phyloP scores from a whole-genome alignment of 1,140 invertebrate genomes.

The Bombus picipes region DNA sequence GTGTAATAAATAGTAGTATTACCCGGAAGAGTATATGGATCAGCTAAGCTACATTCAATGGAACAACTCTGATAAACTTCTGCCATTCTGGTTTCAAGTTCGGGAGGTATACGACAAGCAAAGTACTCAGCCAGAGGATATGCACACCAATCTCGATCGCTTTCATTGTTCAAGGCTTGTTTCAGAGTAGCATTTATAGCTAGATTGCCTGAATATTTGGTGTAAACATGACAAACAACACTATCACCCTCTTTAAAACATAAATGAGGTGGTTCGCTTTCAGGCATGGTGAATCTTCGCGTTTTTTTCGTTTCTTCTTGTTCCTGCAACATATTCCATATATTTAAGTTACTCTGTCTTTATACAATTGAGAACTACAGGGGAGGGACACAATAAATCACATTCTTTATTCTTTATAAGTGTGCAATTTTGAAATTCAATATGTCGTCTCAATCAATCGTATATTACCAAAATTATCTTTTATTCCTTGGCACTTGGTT shows the following conservation, averaged over 20 bases:
- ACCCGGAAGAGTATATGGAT: constrained; percentile 86
- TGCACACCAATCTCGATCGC: constrained; percentile 83
- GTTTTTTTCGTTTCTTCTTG: constrained; percentile 52
- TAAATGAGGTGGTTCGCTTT: constrained; percentile 84
- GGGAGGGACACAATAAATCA: background rate
- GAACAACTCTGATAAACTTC: constrained; percentile 81
- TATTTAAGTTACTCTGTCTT: constrained; percentile 2
- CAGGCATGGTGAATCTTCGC: constrained; percentile 53
- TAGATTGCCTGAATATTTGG: constrained; percentile 83
- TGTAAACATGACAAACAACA: constrained; percentile 85
- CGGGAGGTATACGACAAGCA: constrained; percentile 83
- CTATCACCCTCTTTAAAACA: constrained; percentile 83
- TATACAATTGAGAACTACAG: background rate
- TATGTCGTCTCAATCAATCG: too few relatives aligned
- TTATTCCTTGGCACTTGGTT: background rate
- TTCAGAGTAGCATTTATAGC: constrained; percentile 83
- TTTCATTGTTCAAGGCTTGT: constrained; percentile 78
- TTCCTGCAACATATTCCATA: constrained; percentile 41
- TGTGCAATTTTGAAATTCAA: too few relatives aligned
- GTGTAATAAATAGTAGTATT: background rate
- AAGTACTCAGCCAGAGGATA: constrained; percentile 84
- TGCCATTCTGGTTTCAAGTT: constrained; percentile 75
- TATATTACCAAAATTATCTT: too few relatives aligned
- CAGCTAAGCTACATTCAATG: constrained; percentile 86
- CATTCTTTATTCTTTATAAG: background rate